A percentile compares a stretch with the other conserved stretches of the same genome.
Evolutionary conservation across 2,113 vertebrate species (phyloP).

Genomic region (Plecturocebus donacophilus): DNA sequence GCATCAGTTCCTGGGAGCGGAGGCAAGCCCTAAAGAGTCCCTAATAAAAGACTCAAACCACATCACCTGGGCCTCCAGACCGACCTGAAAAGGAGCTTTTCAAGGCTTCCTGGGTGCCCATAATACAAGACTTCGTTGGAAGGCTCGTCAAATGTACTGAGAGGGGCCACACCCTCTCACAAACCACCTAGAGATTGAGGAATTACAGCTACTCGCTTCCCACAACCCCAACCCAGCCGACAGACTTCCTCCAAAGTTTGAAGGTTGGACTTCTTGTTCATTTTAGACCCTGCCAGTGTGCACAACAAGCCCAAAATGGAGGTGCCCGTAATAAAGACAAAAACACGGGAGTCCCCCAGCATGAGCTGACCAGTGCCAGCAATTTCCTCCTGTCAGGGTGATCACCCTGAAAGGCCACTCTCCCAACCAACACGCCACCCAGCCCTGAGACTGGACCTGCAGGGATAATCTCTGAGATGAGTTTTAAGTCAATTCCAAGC

Average conservation of each 20-base stretch:
- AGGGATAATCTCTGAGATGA: neutral
- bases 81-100: neutral
- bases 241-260: neutral
- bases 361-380: neutral
- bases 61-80: neutral
- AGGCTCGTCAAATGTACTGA: neutral
- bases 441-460: neutral
- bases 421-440: neutral
- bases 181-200: neutral
- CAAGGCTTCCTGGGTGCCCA: neutral
- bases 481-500: neutral
- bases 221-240: neutral
- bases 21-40: neutral
- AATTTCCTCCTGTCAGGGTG: rapidly evolving
- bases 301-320: neutral
- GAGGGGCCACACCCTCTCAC: neutral
- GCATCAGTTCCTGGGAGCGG: neutral
- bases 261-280: neutral
- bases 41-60: neutral
- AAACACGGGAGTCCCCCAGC: neutral
- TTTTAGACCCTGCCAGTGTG: neutral
- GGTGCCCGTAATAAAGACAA: neutral
- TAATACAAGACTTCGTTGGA: rapidly evolving
- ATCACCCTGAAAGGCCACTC: neutral
- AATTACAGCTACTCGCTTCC: neutral